Conservation (phyloP, 2,113 vertebrate genomes). For the Tenebrosternarchus preto region DNA sequence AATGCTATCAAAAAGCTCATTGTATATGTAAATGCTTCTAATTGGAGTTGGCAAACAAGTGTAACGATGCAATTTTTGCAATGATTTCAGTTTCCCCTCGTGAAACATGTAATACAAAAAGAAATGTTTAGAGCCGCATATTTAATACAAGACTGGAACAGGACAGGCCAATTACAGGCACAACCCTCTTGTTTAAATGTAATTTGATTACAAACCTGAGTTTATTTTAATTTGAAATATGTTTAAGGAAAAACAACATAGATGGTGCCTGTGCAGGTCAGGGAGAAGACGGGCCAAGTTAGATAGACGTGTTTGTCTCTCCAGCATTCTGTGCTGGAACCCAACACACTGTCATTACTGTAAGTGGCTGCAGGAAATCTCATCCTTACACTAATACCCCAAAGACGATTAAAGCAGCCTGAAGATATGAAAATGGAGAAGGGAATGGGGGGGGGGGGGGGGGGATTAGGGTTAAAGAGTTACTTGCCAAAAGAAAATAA, state of each 20-base stretch:
- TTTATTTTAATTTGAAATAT: slow-evolving; percentile 49
- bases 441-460: too few species aligned
- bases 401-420: slow-evolving; percentile 48
- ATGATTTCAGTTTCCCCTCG: slow-evolving; percentile 59
- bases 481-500: slow-evolving; percentile 56
- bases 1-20: slow-evolving; percentile 60
- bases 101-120: slow-evolving; percentile 64
- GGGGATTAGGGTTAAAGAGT: too few species aligned
- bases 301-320: slow-evolving; percentile 54
- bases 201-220: slow-evolving; percentile 46
- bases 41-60: slow-evolving; percentile 63
- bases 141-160: slow-evolving; percentile 43
- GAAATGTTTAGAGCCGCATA: slow-evolving; percentile 47
- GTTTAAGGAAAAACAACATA: slow-evolving; percentile 11
- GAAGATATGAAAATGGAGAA: not conserved
- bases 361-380: slow-evolving; percentile 52
- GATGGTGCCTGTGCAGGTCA: slow-evolving; percentile 16
- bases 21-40: slow-evolving; percentile 68
- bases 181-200: slow-evolving; percentile 44
- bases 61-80: slow-evolving; percentile 64
- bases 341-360: slow-evolving; percentile 51
- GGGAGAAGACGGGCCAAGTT: not conserved
- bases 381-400: slow-evolving; percentile 54
- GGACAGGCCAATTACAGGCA: slow-evolving; percentile 49
- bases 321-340: slow-evolving; percentile 49